Base-by-base conservation (phyloP, 2,888 invertebrate species). In the Onthophagus sagittarius region DNA sequence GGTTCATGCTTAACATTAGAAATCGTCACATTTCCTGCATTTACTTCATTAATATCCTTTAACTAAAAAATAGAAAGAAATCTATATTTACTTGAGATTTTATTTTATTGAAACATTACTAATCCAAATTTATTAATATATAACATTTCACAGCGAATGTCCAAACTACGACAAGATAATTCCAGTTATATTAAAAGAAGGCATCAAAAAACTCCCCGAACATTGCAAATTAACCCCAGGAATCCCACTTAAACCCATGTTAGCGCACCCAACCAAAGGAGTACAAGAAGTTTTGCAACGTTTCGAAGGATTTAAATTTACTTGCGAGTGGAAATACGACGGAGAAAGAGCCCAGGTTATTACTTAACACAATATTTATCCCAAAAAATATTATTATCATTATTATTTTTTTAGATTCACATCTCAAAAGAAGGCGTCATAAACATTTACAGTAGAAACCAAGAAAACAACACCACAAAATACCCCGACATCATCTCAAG, bases 241-340 rank as follows among this genome's bases (percentile, higher is more conserved):
- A 70, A 90, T 98, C 78, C 99, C 99, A 9, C 88, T 99, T 77
- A 96, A 98, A 84, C 99, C 99, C 0, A 99, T 99, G 99, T 88
- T 99, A 81, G 99, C 99, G 0, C 98, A 99, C 83, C 99, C 99
- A 2, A 97, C 99, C 0, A 95, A 94, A 84, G 98, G 97, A 2
- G 94, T 99, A 0, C 90, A 91, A 76, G 97, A 98, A 84, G 94
- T 98, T 3, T 86, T 98, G 72, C 89, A 91, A 75, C 89, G 96
- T 81, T 91, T 85, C 74, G 85, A 86, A 75, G 92, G 93, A 11
- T 88, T 93, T 77, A 90, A 91, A 80, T 99, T 99, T 84, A 98
- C 98, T 0, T 99, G 99, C 84, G 99, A 99, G 87, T 99, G 94
- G 91, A 99, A 99, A 85, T 99, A 99, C 85, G 99, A 99, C 86